Base-by-base conservation (phyloP, 2,888 invertebrate genomes). In the Gandaritis pyraliata region DNA sequence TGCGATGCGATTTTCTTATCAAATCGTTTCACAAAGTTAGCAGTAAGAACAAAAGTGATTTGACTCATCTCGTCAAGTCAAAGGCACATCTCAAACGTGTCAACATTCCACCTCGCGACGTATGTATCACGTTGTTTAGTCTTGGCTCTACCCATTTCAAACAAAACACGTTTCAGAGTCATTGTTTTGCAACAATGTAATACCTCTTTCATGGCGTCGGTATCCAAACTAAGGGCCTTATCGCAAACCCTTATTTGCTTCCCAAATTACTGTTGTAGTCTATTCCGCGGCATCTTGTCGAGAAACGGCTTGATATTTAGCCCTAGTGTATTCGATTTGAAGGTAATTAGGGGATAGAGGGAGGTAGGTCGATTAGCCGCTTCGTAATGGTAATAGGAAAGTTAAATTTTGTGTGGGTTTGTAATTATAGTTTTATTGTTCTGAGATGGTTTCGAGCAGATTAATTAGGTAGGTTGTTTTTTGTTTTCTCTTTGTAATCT, bases 131-230 rank as follows among this genome's bases (percentile, higher is more conserved):
- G 11, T 11, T 1, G 15, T 41, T 41, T 8, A 15, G 16, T 16
- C 13, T 15, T 41, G 15, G 15, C 41, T 41, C 29, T 23, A 23
- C 84, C 83, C 81, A 83, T 84, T 86, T 85, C 78, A 76, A 77
- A 83, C 83, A 85, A 86, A 88, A 87, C 82, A 82, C 81, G 80
- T 84, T 84, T 75, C 76, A 82, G 78, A 83, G 76, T 82, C 76
- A 86, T 89, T 88, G 87, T 88, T 87, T 78, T 64, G 64, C 69
- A 81, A 88, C 87, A 88, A 88, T 85, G 86, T 81, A 82, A 79
- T 48, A 62, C 60, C 49, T 81, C 86, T 86, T 81, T 78, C 13
- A 41, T 41, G 41, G n/a, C 15, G 83, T 13, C 10, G n/a, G 77
- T 83, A 62, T 36, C 23, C 39, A 78, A 84, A 82, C 81, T 75